These are phyloP conservation scores for Thunnus albacares DNA, from an alignment of 2,797 vertebrate species.

Conservation along the genomic window DNA sequence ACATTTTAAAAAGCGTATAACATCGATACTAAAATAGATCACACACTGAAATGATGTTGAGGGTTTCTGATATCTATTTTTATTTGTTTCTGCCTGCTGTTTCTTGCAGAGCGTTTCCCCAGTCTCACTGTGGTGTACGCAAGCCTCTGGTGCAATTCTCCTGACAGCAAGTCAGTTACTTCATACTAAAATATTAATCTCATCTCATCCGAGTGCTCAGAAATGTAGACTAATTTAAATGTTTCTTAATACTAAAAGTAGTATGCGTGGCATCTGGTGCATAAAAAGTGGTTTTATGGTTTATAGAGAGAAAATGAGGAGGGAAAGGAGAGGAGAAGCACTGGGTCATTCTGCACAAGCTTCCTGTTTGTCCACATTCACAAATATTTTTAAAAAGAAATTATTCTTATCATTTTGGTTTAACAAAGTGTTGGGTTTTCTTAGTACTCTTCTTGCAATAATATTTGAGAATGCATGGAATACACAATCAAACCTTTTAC, in stretches of 20 bases:
- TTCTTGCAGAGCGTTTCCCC: constrained; percentile 44
- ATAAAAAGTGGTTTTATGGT: constrained; percentile 31
- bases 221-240: constrained; percentile 72
- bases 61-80: constrained; percentile 66
- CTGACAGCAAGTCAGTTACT: constrained; percentile 63
- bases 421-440: not conserved
- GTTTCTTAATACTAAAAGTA: constrained; percentile 31
- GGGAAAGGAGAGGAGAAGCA: constrained; percentile 1
- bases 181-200: constrained; percentile 72
- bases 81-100: constrained; percentile 64
- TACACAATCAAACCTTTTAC: not conserved
- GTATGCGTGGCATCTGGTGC: constrained; percentile 8
- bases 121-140: constrained; percentile 36
- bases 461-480: not conserved
- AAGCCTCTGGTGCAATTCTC: constrained; percentile 55
- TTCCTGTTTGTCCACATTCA: constrained; percentile 14
- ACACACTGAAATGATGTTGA: constrained; percentile 56
- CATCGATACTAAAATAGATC: constrained; percentile 61
- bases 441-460: not conserved
- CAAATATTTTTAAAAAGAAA: not conserved
- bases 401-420: not conserved
- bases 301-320: constrained; percentile 12
- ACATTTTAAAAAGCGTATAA: constrained; percentile 53
- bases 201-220: constrained; percentile 48
- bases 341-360: constrained; percentile 40